Evolutionary conservation across 1,140 invertebrate species (phyloP).

Genomic region (Hormaphis cornu): DNA sequence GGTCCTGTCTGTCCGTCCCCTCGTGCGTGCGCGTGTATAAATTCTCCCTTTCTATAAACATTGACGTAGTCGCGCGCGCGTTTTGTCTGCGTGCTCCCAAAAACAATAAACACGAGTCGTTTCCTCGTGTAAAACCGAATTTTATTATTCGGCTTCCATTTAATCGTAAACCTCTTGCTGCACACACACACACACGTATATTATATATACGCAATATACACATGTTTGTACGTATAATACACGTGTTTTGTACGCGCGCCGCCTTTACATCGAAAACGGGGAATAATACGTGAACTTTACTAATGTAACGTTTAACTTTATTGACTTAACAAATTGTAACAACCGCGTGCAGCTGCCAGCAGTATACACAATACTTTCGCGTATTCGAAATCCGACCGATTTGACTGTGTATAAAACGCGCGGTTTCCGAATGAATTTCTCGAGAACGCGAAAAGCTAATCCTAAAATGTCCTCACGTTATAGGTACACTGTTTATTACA

Average conservation of each 20-base stretch:
- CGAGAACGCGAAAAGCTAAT: neutral
- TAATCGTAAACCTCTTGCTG: neutral
- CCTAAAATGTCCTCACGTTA: neutral
- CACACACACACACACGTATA: neutral
- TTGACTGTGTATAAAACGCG: slow-evolving; percentile 17
- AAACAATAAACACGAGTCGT: neutral
- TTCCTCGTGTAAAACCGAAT: neutral
- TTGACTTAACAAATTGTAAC: slow-evolving; percentile 29
- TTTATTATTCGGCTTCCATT: slow-evolving; percentile 2
- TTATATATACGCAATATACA: neutral
- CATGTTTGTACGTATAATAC: neutral
- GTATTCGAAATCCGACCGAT: slow-evolving; percentile 20
- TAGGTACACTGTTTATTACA: no score
- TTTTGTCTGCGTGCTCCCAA: neutral
- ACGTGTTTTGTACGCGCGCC: neutral
- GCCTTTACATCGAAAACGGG: neutral
- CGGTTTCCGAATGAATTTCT: slow-evolving; percentile 24
- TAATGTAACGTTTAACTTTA: slow-evolving; percentile 25
- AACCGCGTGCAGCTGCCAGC: neutral
- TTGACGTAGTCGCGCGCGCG: no score
- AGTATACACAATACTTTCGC: no score
- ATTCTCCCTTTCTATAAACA: no score
- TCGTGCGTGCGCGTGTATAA: no score
- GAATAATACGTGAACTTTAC: slow-evolving; percentile 16
- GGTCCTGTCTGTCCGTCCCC: no score